A percentile compares a stretch with the other conserved stretches of the same genome.
phyloP scores from a whole-genome alignment of 1,140 invertebrate genomes.

The Drosophila mauritiana region DNA sequence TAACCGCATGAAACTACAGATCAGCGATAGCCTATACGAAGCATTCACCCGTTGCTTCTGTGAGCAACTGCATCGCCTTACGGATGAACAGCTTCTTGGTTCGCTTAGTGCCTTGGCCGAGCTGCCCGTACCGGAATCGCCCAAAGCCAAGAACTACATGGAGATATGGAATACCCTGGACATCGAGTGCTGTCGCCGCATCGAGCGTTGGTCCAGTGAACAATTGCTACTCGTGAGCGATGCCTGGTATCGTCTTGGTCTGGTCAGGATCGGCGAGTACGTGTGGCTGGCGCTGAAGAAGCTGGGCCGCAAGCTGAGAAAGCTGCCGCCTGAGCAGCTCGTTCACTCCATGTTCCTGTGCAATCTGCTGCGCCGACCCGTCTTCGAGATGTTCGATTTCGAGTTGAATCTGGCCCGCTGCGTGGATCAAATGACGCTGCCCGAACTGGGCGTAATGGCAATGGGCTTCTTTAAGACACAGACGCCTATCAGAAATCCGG shows the following conservation, averaged over 20 bases:
- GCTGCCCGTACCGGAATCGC: slow-evolving; percentile 75
- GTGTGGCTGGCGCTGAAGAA: slow-evolving; percentile 85
- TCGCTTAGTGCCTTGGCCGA: slow-evolving; percentile 75
- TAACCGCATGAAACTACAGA: slow-evolving; percentile 49
- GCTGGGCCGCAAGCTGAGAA: slow-evolving; percentile 83
- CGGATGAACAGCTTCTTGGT: slow-evolving; percentile 83
- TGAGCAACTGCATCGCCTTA: slow-evolving; percentile 82
- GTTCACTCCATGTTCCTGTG: slow-evolving; percentile 86
- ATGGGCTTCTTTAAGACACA: slow-evolving; percentile 88
- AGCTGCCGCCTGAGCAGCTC: slow-evolving; percentile 85
- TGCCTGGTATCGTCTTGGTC: slow-evolving; percentile 85
- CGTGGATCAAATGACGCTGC: slow-evolving; percentile 84
- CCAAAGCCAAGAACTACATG: slow-evolving; percentile 84
- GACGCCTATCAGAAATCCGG: slow-evolving; percentile 85
- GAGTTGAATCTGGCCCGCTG: slow-evolving; percentile 85
- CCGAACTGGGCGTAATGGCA: slow-evolving; percentile 86
- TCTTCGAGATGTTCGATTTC: slow-evolving; percentile 86
- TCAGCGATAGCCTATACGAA: slow-evolving; percentile 76
- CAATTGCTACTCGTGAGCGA: slow-evolving; percentile 85
- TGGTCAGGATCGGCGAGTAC: slow-evolving; percentile 83
- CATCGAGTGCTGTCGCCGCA: slow-evolving; percentile 85
- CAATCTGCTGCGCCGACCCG: slow-evolving; percentile 84
- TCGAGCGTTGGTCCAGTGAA: slow-evolving; percentile 77
- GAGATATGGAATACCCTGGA: slow-evolving; percentile 86
- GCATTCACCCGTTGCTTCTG: slow-evolving; percentile 84